Conservation (phyloP, 2,888 invertebrate species). For the Agapetus fuscipes region DNA sequence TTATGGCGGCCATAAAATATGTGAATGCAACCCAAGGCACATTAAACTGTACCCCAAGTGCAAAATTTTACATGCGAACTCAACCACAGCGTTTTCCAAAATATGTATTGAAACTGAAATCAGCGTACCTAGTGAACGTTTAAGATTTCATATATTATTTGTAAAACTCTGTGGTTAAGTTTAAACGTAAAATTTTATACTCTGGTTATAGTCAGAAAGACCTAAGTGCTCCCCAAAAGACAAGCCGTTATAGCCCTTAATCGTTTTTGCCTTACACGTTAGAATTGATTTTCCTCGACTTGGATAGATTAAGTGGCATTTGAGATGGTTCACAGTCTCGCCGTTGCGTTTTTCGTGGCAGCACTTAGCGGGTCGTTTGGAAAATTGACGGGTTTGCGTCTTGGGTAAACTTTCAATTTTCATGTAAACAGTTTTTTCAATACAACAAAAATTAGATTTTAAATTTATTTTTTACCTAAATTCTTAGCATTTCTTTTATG, state of each 20-base stretch:
- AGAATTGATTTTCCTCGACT: slow-evolving; percentile 18
- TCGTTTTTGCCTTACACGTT: slow-evolving; percentile 29
- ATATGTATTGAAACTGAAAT: too few species aligned
- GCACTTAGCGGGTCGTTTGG: slow-evolving; percentile 12
- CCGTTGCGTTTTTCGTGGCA: slow-evolving; percentile 16
- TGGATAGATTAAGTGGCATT: slow-evolving; percentile 16
- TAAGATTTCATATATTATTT: too few species aligned
- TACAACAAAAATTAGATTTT: too few species aligned
- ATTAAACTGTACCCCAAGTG: slow-evolving; percentile 25
- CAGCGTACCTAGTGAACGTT: too few species aligned
- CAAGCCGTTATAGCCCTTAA: slow-evolving; percentile 30
- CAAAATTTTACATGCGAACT: too few species aligned
- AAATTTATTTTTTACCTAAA: too few species aligned
- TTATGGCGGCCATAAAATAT: slow-evolving; percentile 28
- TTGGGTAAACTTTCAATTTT: slow-evolving; percentile 4
- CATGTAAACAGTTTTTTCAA: too few species aligned
- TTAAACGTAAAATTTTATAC: too few species aligned
- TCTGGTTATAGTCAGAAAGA: too few species aligned
- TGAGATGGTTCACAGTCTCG: slow-evolving; percentile 14
- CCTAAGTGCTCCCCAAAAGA: slow-evolving; percentile 25
- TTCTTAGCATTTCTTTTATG: too few species aligned
- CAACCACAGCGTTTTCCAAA: too few species aligned
- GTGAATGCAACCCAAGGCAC: slow-evolving; percentile 27
- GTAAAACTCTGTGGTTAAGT: too few species aligned
- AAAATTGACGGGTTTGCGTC: slow-evolving; percentile 17